A percentile compares a stretch with the other conserved stretches of the same genome.
These are phyloP conservation scores for Pterobdella sp. DNA, from an alignment of 2,888 invertebrate species.

Conservation along the genomic window DNA sequence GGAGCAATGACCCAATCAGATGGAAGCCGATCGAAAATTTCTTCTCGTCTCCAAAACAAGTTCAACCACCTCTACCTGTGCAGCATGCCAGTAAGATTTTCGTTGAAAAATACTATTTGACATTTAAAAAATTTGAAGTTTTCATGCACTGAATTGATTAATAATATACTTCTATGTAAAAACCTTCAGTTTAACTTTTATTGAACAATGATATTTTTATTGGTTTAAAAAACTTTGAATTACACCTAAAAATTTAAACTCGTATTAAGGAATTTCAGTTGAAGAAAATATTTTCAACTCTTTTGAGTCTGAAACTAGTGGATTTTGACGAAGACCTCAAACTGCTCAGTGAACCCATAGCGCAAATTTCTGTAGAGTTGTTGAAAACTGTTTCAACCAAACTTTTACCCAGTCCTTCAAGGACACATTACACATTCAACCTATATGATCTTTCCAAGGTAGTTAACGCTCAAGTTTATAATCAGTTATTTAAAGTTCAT, in stretches of 20 bases:
- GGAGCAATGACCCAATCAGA: slow-evolving; percentile 52
- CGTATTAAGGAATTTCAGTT: slow-evolving; percentile 56
- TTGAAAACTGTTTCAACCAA: slow-evolving; percentile 47
- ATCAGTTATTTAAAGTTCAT: no score
- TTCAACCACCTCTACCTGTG: slow-evolving; percentile 56
- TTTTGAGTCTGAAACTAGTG: slow-evolving; percentile 69
- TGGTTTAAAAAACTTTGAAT: no score
- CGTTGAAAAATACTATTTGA: no score
- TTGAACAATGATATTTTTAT: not conserved
- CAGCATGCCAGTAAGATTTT: slow-evolving; percentile 63
- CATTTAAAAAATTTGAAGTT: no score
- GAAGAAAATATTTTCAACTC: slow-evolving; percentile 63
- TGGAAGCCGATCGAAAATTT: slow-evolving; percentile 51
- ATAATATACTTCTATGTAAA: no score
- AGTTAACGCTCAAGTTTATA: no score
- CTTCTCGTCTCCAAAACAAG: slow-evolving; percentile 50
- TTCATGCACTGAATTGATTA: no score
- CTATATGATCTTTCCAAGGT: slow-evolving; percentile 63
- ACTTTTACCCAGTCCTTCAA: slow-evolving; percentile 52
- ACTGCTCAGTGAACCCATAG: slow-evolving; percentile 52
- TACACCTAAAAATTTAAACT: no score
- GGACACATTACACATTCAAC: slow-evolving; percentile 53
- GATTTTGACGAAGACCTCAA: slow-evolving; percentile 74
- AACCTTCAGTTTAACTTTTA: no score
- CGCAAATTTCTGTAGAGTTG: slow-evolving; percentile 51